Conservation (phyloP, 1,140 invertebrate species). For the Doryteuthis pealeii region DNA sequence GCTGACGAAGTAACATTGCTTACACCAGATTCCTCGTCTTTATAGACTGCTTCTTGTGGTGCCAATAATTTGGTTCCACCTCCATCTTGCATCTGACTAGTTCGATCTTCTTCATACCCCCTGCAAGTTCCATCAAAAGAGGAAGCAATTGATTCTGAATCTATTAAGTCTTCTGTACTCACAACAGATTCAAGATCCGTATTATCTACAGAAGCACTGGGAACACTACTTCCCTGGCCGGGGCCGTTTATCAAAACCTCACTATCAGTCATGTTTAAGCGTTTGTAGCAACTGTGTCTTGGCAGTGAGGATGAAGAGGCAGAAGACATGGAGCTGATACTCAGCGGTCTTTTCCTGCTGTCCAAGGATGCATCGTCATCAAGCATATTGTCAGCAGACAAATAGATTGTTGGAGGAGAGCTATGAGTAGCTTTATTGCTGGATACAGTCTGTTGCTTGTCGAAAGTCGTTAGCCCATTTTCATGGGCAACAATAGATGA, state of each 20-base stretch:
- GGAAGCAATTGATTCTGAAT: slow-evolving; percentile 17
- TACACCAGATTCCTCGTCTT: background rate
- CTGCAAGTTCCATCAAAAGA: slow-evolving; percentile 8
- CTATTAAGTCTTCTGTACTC: slow-evolving; percentile 26
- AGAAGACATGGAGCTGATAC: slow-evolving; percentile 79
- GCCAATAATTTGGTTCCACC: no score
- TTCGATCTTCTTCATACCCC: background rate
- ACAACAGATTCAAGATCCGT: slow-evolving; percentile 18
- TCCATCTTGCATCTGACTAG: background rate
- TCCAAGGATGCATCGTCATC: slow-evolving; percentile 25
- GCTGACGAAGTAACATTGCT: background rate
- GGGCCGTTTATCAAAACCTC: slow-evolving; percentile 21
- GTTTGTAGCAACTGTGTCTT: slow-evolving; percentile 39
- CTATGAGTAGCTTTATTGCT: slow-evolving; percentile 26
- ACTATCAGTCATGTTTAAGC: slow-evolving; percentile 33
- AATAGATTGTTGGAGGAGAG: slow-evolving; percentile 20
- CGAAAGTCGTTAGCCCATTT: slow-evolving; percentile 22
- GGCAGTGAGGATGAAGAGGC: slow-evolving; percentile 71
- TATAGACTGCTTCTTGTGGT: no score
- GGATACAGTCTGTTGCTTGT: slow-evolving; percentile 21
- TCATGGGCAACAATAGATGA: slow-evolving; percentile 15
- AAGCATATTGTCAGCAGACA: slow-evolving; percentile 13
- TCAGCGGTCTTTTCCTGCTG: slow-evolving; percentile 67
- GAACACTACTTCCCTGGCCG: slow-evolving; percentile 19
- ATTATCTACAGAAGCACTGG: slow-evolving; percentile 33